Base-by-base conservation (phyloP, 2,113 vertebrate genomes). In the Chamaetylas fuelleborni region DNA sequence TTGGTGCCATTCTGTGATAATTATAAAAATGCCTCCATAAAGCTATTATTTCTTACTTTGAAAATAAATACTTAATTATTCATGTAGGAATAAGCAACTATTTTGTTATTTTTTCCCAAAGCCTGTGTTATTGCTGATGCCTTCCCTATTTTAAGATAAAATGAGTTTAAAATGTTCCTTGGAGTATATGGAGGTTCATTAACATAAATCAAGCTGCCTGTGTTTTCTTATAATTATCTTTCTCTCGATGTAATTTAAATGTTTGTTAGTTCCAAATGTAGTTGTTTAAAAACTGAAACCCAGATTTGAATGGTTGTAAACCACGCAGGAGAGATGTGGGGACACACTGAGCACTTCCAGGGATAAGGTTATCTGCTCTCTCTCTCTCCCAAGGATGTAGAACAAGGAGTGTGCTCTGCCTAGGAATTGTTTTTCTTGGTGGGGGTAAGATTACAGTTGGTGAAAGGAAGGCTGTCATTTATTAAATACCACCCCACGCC, bases 31-130 rank as follows among this genome's bases (percentile, higher is more conserved):
- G 33, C 53, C 34, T 61, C 58, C 51, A 5, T 5, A 26, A 47
- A 61, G 8, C 47, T 25, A 3, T 54, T 23, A 2, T 33, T 54
- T 73, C 87, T 83, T 81, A 13, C 65, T 70, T 67, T 26, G 73
- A 78, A 83, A 90, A 82, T 14, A 93, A 95, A 56, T 70, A 51
- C 69, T 89, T 65, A 82, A 94, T 96, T 71, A 79, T 94, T 96
- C 61, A 67, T 79, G 74, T 70, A 51, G 84, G 65, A 88, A 73
- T n/a, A 69, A 53, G 65, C 71, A 58, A 36, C 56, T 25, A 2
- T 69, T 24, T 36, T 36, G 3, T 58, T 31, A 15, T n/a, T 76
- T 86, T 72, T 70, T 4, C 31, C 38, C 23, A 34, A 61, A 66
- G 69, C 73, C 67, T 92, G 51, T 56, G 89, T 33, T 77, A 38